Percentiles rank a stretch among this genome's conserved stretches.
phyloP scores from a whole-genome alignment of 2,113 vertebrate species.

The Nothobranchius kuhntae region DNA sequence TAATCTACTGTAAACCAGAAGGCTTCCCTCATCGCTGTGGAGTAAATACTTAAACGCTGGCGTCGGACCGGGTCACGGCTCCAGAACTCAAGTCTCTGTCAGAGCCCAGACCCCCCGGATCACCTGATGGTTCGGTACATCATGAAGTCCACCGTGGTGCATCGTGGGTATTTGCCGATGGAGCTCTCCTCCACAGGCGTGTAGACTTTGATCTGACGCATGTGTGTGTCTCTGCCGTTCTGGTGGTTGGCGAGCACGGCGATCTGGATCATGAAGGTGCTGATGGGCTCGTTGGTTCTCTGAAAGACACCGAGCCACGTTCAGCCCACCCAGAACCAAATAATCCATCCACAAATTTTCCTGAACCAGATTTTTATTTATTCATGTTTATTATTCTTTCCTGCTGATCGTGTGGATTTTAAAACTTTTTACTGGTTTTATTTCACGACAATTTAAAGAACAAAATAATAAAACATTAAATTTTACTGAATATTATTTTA shows the following conservation, averaged over 20 bases:
- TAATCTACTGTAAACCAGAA: not conserved
- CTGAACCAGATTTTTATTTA: too few species aligned
- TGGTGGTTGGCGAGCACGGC: constrained; percentile 97
- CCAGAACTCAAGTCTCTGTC: not conserved
- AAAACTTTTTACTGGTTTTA: too few species aligned
- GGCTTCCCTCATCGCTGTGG: not conserved
- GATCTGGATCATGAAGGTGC: constrained; percentile 99
- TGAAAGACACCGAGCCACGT: not conserved
- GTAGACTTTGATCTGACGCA: constrained; percentile 98
- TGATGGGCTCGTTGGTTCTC: constrained; percentile 90
- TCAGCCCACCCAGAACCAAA: too few species aligned
- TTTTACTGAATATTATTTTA: too few species aligned
- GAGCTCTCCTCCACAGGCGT: constrained; percentile 97
- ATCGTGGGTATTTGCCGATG: constrained; percentile 95
- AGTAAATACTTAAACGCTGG: too few species aligned
- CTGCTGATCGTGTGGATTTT: too few species aligned
- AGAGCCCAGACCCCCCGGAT: constrained; percentile 49
- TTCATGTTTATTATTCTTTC: too few species aligned
- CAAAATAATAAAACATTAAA: too few species aligned
- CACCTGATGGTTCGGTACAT: constrained; percentile 97
- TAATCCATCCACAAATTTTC: too few species aligned
- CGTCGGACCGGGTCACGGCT: too few species aligned
- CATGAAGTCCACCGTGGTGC: constrained; percentile 99
- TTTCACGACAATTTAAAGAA: too few species aligned
- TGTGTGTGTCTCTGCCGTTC: constrained; percentile 96